These are phyloP conservation scores for Hystrix cristata DNA, from an alignment of 2,113 vertebrate genomes.

Conservation along the genomic window DNA sequence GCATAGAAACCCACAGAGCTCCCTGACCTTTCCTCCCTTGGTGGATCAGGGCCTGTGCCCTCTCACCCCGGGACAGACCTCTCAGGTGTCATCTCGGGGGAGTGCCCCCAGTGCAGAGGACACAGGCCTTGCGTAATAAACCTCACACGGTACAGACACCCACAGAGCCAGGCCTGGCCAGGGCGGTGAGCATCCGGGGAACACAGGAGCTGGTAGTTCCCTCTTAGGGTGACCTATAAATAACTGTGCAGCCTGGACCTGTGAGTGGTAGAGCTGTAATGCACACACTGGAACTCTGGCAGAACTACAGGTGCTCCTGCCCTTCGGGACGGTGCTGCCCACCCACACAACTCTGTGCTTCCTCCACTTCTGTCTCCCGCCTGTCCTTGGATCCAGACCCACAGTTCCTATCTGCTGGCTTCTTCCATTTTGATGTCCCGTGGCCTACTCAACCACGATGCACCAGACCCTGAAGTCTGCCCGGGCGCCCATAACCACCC, in stretches of 20 bases:
- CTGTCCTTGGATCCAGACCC: background rate
- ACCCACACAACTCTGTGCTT: background rate
- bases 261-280: background rate
- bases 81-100: background rate
- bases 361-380: background rate
- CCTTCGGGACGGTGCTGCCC: background rate
- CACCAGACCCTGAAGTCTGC: background rate
- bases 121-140: background rate
- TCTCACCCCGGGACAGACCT: background rate
- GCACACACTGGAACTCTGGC: background rate
- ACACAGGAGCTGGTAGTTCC: background rate
- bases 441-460: background rate
- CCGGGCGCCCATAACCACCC: background rate
- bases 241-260: background rate
- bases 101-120: background rate
- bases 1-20: background rate
- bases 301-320: background rate
- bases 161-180: background rate
- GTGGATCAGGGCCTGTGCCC: background rate
- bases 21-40: background rate
- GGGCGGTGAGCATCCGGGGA: background rate
- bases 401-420: background rate
- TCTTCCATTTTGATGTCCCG: background rate
- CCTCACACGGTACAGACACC: background rate
- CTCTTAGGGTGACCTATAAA: background rate